Percentiles rank a stretch among this genome's conserved stretches.
phyloP scores from a whole-genome alignment of 2,113 vertebrate genomes.

The Pholis gunnellus region DNA sequence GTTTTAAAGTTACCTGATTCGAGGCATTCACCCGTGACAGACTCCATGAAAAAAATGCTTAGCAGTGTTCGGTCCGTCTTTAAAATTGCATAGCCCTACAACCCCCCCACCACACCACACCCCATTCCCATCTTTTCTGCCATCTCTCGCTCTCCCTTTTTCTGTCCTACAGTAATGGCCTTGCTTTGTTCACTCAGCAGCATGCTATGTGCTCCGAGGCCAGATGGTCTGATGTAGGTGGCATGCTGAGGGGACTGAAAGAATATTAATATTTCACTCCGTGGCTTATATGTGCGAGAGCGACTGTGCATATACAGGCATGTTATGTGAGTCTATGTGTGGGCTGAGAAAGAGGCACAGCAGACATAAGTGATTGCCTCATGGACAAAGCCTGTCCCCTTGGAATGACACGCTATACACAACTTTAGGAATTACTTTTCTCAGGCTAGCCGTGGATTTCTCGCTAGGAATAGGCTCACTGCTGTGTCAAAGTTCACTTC shows the following conservation, averaged over 20 bases:
- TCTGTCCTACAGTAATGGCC: conserved; percentile 52
- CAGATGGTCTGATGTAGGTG: conserved; percentile 76
- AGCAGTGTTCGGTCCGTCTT: conserved; percentile 46
- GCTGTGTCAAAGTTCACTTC: conserved; percentile 76
- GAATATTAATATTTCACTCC: conserved; percentile 76
- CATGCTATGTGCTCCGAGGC: conserved; percentile 48
- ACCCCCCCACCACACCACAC: neutral
- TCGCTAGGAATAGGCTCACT: conserved; percentile 42
- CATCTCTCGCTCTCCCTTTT: conserved; percentile 17
- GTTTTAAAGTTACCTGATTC: conserved; percentile 59
- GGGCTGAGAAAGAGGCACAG: conserved; percentile 40
- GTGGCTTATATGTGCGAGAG: conserved; percentile 26
- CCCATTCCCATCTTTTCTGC: conserved; percentile 23
- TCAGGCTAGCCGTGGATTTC: conserved; percentile 37
- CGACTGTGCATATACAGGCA: conserved; percentile 19
- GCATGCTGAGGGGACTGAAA: conserved; percentile 58
- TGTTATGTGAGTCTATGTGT: conserved; percentile 34
- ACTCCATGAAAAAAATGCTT: conserved; percentile 37
- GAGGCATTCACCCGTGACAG: conserved; percentile 44
- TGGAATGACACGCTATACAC: conserved; percentile 54
- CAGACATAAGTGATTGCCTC: conserved; percentile 46
- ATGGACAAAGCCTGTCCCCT: conserved; percentile 40
- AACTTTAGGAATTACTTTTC: conserved; percentile 57
- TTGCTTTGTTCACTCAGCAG: conserved; percentile 64
- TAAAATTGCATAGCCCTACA: conserved; percentile 67